Evolutionary conservation across 2,888 invertebrate species (phyloP), one percentile per base, ranked within the genome.

Genomic region (Himalopsyche anomala): DNA sequence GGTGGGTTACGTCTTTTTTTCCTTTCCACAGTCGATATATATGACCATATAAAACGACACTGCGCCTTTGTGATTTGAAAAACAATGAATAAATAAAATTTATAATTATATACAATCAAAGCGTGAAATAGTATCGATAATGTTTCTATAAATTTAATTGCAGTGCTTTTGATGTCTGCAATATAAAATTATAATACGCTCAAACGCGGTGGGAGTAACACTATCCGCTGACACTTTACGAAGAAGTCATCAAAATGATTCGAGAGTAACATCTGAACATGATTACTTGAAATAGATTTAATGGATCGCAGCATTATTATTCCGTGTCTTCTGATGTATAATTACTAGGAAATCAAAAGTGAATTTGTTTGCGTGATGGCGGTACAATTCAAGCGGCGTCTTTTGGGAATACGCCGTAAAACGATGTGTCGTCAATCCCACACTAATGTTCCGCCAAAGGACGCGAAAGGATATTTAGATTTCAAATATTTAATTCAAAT

Each of bases 261-360:
- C 38, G 11, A 5, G 5, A 74, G 38, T 36, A 74, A 74, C 74
- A 74, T 74, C 74, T 74, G 74, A 74, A 74, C 38, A 74, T 36
- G 74, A 74, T 19, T 74, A 36, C 74, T 74, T 36, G 74, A 74
- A 74, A 74, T 74, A 36, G 36, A 36, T 38, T 74, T 74, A n/a
- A 74, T 74, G 36, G 38, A 38, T 28, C 74, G 36, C 38, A 15
- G 38, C 74, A 15, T 74, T 74, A 74, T 38, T 36, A 28, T 74
- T 38, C 11, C 51, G 51, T 74, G 38, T 74, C 74, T 28, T 74
- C 74, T 38, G 74, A 12, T 74, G 74, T 36, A 62, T 62, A 74
- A 74, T 74, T 74, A 36, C 74, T 36, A 74, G 74, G 74, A 74
- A 74, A 74, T 38, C 74, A 74, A 74, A 74, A 74, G 74, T 74